Percentiles rank a stretch among this genome's conserved stretches.
These are phyloP conservation scores for Thalassoma bifasciatum DNA, from an alignment of 2,113 vertebrate genomes.

Conservation along the genomic window DNA sequence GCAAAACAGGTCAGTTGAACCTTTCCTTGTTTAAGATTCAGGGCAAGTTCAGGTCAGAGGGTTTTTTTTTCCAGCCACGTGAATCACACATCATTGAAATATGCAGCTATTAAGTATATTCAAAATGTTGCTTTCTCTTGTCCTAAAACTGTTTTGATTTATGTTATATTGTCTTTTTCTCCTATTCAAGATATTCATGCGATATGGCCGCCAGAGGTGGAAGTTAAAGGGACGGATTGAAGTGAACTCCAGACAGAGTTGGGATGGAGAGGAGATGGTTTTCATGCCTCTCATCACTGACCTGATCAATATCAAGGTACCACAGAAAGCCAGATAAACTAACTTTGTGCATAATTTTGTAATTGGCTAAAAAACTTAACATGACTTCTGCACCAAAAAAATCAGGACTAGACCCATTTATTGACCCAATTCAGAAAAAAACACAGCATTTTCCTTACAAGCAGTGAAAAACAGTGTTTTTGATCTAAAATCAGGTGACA, in stretches of 20 bases:
- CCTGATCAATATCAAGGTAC: slow-evolving; percentile 97
- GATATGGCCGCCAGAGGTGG: slow-evolving; percentile 96
- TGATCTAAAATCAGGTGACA: slow-evolving; percentile 85
- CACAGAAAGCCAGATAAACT: neutral
- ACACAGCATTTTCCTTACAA: neutral
- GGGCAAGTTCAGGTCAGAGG: neutral
- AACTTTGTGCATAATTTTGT: neutral
- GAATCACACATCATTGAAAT: neutral
- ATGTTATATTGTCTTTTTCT: neutral
- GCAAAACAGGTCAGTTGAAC: neutral
- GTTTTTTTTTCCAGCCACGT: no score
- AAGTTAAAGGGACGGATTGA: slow-evolving; percentile 97
- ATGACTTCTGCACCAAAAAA: no score
- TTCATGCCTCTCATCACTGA: slow-evolving; percentile 94
- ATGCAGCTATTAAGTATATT: no score
- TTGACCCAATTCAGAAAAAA: no score
- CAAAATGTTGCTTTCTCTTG: neutral
- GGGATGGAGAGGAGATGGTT: slow-evolving; percentile 96
- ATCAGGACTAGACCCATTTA: no score
- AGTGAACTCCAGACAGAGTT: slow-evolving; percentile 96
- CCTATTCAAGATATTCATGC: slow-evolving; percentile 93
- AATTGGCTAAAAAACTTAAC: no score
- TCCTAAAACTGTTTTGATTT: neutral
- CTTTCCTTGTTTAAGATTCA: neutral
- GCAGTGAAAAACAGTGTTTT: slow-evolving; percentile 9